phyloP scores from a whole-genome alignment of 1,140 invertebrate species.

The Drosophila ficusphila region DNA sequence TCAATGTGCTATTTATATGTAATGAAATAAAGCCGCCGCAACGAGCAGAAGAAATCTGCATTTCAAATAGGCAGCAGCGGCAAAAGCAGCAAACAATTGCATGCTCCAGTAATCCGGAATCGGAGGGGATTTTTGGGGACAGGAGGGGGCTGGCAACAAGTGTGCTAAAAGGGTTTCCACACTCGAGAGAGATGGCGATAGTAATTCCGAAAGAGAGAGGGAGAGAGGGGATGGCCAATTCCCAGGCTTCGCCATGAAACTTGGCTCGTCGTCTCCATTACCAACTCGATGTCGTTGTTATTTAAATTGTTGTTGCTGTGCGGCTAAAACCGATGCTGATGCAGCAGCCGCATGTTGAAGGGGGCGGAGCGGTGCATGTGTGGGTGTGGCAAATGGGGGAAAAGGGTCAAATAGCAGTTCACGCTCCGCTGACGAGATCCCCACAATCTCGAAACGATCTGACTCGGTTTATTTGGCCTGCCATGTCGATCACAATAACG shows the following conservation, averaged over 20 bases:
- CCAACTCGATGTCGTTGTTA: conserved; percentile 55
- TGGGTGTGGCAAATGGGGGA: conserved; percentile 17
- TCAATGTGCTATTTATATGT: conserved; percentile 55
- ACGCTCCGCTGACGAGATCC: conserved; percentile 19
- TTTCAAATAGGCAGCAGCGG: conserved; percentile 61
- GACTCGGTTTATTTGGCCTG: conserved; percentile 12
- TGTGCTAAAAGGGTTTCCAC: conserved; percentile 58
- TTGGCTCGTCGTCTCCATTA: conserved; percentile 56
- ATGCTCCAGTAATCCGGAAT: conserved; percentile 67
- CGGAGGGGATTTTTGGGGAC: conserved; percentile 6
- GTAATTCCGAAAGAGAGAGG: background rate
- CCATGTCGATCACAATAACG: conserved; percentile 3
- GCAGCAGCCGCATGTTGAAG: background rate
- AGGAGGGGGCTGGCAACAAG: conserved; percentile 45
- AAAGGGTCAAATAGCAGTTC: conserved; percentile 38
- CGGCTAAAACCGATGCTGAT: conserved; percentile 43
- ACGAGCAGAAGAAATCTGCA: conserved; percentile 65
- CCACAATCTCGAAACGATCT: conserved; percentile 27
- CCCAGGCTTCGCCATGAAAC: conserved; percentile 54
- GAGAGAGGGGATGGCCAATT: conserved; percentile 32
- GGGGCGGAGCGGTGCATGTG: background rate
- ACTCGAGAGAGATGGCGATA: conserved; percentile 17
- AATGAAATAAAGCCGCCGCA: conserved; percentile 56
- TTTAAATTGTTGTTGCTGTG: conserved; percentile 74
- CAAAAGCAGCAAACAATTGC: conserved; percentile 49